These are phyloP conservation scores for Melangyna quadrimaculata DNA, from an alignment of 2,888 invertebrate species.

Conservation along the genomic window DNA sequence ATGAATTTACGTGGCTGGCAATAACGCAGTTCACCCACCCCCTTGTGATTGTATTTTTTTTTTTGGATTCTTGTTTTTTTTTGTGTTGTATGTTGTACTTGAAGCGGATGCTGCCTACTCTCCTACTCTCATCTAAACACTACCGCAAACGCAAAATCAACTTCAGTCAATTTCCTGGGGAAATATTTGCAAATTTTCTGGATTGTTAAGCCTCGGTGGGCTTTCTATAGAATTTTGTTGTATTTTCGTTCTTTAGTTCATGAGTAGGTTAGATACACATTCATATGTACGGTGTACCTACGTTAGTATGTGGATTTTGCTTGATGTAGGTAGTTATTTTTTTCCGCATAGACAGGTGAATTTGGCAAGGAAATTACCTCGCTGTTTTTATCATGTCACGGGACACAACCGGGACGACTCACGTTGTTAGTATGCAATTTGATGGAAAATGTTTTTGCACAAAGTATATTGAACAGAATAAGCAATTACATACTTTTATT, in stretches of 20 bases:
- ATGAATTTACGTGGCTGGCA: slow-evolving; percentile 56
- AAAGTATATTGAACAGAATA: slow-evolving; percentile 3
- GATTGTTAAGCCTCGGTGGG: slow-evolving; percentile 53
- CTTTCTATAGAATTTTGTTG: slow-evolving; percentile 35
- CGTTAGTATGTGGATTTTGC: background rate
- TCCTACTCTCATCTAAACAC: slow-evolving; percentile 15
- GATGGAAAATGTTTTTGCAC: slow-evolving; percentile 24
- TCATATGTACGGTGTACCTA: background rate
- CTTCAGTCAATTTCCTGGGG: slow-evolving; percentile 68
- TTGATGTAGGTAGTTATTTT: background rate
- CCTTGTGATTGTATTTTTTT: slow-evolving; percentile 1
- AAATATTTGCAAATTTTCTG: slow-evolving; percentile 70
- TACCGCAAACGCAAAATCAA: slow-evolving; percentile 60
- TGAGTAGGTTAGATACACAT: background rate
- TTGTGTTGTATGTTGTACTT: background rate
- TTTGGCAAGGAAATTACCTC: slow-evolving; percentile 17
- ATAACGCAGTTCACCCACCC: background rate
- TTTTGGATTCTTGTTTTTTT: background rate
- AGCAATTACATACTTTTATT: slow-evolving; percentile 1
- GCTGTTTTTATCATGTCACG: slow-evolving; percentile 6
- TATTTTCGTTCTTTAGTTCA: slow-evolving; percentile 14
- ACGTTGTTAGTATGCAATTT: slow-evolving; percentile 14
- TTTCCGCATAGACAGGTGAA: background rate
- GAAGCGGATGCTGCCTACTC: slow-evolving; percentile 5
- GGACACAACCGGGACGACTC: background rate